These are phyloP conservation scores for Eristalinus aeneus DNA, from an alignment of 2,888 invertebrate species.

Conservation along the genomic window DNA sequence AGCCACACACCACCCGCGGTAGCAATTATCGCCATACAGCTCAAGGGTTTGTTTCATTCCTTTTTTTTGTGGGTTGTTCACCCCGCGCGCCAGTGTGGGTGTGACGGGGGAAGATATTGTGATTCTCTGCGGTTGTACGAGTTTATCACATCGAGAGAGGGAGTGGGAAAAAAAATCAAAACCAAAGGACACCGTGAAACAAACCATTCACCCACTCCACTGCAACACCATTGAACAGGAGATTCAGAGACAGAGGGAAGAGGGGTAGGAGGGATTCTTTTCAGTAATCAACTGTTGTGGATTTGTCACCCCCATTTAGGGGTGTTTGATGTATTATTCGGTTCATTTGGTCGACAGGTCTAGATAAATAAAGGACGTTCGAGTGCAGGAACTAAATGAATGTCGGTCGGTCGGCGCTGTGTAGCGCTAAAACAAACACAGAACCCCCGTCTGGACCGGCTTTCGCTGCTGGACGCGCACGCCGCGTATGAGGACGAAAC, in stretches of 20 bases:
- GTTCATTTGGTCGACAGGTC: conserved; percentile 82
- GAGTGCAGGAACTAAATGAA: conserved; percentile 55
- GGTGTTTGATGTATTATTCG: conserved; percentile 82
- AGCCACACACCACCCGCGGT: conserved; percentile 52
- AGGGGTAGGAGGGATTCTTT: conserved; percentile 54
- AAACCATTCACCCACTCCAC: background rate
- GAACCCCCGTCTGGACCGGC: background rate
- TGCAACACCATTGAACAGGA: background rate
- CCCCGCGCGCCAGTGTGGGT: conserved; percentile 13
- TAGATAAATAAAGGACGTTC: conserved; percentile 78
- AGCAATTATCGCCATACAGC: conserved; percentile 69
- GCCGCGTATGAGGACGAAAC: conserved; percentile 27
- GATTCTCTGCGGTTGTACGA: conserved; percentile 47
- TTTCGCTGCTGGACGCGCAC: background rate
- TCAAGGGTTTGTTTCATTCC: conserved; percentile 53
- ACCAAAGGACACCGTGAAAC: conserved; percentile 62
- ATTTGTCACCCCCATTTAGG: conserved; percentile 80
- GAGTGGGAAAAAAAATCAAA: conserved; percentile 40
- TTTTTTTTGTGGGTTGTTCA: conserved; percentile 55
- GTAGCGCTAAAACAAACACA: background rate
- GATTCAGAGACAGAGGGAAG: conserved; percentile 9
- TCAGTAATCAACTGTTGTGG: conserved; percentile 80
- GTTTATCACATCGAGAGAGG: background rate
- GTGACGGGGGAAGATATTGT: conserved; percentile 44
- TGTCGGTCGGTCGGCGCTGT: conserved; percentile 40